phyloP scores from a whole-genome alignment of 2,888 invertebrate species.

The Neoascia interrupta region DNA sequence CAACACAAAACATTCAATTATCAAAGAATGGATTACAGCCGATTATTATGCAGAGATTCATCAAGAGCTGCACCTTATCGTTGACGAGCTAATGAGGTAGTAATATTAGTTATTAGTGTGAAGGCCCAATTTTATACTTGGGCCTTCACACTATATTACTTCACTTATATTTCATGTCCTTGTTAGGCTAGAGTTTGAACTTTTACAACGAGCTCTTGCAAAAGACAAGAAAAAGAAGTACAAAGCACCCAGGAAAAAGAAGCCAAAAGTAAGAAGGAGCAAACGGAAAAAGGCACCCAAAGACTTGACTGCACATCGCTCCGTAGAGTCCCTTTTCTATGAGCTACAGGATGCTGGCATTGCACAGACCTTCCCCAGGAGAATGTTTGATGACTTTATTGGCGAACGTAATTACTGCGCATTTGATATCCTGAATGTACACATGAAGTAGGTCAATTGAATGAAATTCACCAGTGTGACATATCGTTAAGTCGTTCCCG shows the following conservation, averaged over 20 bases:
- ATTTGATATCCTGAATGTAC: slow-evolving; percentile 76
- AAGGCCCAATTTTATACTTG: no score
- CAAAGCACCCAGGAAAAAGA: slow-evolving; percentile 72
- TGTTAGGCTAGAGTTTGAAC: slow-evolving; percentile 77
- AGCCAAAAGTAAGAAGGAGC: slow-evolving; percentile 70
- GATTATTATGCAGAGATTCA: slow-evolving; percentile 81
- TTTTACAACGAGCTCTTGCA: slow-evolving; percentile 79
- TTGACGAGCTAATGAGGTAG: slow-evolving; percentile 80
- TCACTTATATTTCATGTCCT: no score
- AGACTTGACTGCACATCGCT: slow-evolving; percentile 83
- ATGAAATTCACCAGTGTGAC: neutral
- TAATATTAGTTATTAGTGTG: no score
- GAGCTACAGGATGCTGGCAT: slow-evolving; percentile 82
- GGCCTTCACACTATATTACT: no score
- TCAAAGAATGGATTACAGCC: slow-evolving; percentile 77
- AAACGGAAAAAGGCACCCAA: slow-evolving; percentile 80
- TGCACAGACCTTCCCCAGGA: slow-evolving; percentile 82
- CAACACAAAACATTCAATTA: slow-evolving; percentile 75
- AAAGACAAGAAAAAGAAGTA: slow-evolving; percentile 75
- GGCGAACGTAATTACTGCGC: slow-evolving; percentile 84
- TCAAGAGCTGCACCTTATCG: slow-evolving; percentile 80
- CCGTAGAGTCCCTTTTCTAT: slow-evolving; percentile 84
- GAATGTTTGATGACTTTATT: slow-evolving; percentile 82
- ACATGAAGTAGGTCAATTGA: slow-evolving; percentile 30
- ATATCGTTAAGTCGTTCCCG: neutral